These are phyloP conservation scores for Urocolius indicus DNA, from an alignment of 2,113 vertebrate genomes.

Conservation along the genomic window DNA sequence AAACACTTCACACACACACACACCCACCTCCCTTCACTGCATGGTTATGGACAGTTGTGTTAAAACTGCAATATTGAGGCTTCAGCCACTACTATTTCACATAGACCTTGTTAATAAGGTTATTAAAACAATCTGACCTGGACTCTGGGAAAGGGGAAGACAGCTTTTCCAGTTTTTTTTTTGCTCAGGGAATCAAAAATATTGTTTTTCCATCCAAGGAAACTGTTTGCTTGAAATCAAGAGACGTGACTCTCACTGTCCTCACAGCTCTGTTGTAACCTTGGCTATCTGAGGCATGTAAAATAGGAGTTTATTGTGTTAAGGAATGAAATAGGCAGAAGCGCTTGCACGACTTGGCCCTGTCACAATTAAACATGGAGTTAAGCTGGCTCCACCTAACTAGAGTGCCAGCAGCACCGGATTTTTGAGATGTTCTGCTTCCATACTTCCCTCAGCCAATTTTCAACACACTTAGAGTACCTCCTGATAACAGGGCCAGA, in stretches of 20 bases:
- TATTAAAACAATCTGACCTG: slow-evolving; percentile 41
- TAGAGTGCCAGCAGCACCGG: slow-evolving; percentile 21
- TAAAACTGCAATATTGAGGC: neutral
- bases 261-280: slow-evolving; percentile 29
- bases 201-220: slow-evolving; percentile 33
- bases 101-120: slow-evolving; percentile 4
- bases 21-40: accelerated
- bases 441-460: slow-evolving; percentile 29
- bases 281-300: slow-evolving; percentile 29
- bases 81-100: neutral
- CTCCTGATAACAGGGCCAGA: slow-evolving; percentile 35
- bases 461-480: slow-evolving; percentile 20
- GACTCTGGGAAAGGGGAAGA: neutral
- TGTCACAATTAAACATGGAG: slow-evolving; percentile 44
- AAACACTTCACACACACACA: neutral
- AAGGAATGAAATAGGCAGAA: slow-evolving; percentile 54
- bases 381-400: slow-evolving; percentile 59
- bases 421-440: slow-evolving; percentile 41
- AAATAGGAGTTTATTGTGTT: slow-evolving; percentile 33
- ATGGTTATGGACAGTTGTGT: accelerated
- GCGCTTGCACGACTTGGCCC: slow-evolving; percentile 11
- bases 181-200: neutral
- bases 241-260: slow-evolving; percentile 24
- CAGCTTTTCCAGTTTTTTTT: slow-evolving; percentile 20
- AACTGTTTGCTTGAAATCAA: slow-evolving; percentile 50